A percentile compares a stretch with the other conserved stretches of the same genome.
These are phyloP conservation scores for Harpegnathos saltator DNA, from an alignment of 1,140 invertebrate species.

Conservation along the genomic window DNA sequence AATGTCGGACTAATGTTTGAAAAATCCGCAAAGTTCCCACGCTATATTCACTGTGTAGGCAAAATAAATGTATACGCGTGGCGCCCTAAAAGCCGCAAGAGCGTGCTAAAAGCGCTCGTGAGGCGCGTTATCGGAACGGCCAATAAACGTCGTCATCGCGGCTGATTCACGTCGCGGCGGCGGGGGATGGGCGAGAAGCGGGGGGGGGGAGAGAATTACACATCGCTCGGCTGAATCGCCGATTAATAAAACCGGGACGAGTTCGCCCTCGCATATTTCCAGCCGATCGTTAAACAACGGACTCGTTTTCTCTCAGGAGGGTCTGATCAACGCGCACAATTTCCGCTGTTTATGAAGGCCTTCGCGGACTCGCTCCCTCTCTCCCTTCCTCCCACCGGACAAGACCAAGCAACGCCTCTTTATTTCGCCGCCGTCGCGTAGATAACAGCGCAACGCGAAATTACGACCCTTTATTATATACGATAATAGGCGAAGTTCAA, in stretches of 20 bases:
- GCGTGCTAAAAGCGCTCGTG: background rate
- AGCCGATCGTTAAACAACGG: conserved; percentile 26
- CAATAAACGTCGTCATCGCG: conserved; percentile 17
- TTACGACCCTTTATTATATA: conserved; percentile 78
- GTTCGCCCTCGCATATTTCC: background rate
- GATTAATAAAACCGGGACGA: conserved; percentile 12
- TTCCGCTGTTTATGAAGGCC: conserved; percentile 43
- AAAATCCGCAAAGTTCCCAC: background rate
- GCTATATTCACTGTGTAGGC: no score
- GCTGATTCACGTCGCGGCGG: background rate
- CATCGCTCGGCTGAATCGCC: background rate
- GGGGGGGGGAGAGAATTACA: no score
- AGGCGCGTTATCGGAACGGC: background rate
- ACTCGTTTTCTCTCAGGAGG: conserved; percentile 25
- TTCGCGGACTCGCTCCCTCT: background rate
- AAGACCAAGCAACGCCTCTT: conserved; percentile 69
- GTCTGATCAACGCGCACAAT: conserved; percentile 45
- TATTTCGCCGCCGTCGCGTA: conserved; percentile 71
- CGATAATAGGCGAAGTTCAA: conserved; percentile 76
- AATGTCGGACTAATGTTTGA: background rate
- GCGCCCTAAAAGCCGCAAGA: background rate
- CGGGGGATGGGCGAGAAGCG: no score
- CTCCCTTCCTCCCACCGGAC: conserved; percentile 1
- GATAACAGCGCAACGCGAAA: conserved; percentile 74
- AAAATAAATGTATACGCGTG: conserved; percentile 18